Conservation (phyloP, 2,797 vertebrate genomes). For the Xenops minutus region DNA sequence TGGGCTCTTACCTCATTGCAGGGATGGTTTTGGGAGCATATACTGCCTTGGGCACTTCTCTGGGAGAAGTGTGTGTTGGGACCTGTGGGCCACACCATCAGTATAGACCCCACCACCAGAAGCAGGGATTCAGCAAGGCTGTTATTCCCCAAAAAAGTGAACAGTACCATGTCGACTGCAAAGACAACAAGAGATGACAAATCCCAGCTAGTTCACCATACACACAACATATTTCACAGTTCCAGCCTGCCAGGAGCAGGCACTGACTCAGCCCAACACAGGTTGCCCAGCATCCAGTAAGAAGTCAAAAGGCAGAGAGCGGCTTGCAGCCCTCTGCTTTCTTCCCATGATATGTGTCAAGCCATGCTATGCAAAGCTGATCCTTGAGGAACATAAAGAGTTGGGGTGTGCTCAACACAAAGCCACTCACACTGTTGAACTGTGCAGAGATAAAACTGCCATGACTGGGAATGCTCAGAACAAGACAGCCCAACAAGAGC, state of each 20-base stretch:
- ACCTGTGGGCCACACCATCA: accelerated
- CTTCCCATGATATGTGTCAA: accelerated
- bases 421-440: not conserved
- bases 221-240: not conserved
- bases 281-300: not conserved
- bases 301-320: not conserved
- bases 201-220: not conserved
- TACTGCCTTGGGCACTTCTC: no score
- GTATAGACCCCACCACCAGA: accelerated
- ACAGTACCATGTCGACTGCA: not conserved
- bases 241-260: not conserved
- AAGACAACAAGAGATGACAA: not conserved
- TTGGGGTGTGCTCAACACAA: not conserved
- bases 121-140: not conserved
- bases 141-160: not conserved
- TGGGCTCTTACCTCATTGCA: accelerated
- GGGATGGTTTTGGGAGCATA: not conserved
- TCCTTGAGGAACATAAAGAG: not conserved
- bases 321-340: not conserved
- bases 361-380: not conserved
- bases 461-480: not conserved
- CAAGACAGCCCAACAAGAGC: not conserved
- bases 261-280: not conserved
- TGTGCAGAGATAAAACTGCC: not conserved
- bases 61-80: not conserved